These are phyloP conservation scores for Yponomeuta cagnagella DNA, from an alignment of 2,888 invertebrate genomes.

Conservation along the genomic window DNA sequence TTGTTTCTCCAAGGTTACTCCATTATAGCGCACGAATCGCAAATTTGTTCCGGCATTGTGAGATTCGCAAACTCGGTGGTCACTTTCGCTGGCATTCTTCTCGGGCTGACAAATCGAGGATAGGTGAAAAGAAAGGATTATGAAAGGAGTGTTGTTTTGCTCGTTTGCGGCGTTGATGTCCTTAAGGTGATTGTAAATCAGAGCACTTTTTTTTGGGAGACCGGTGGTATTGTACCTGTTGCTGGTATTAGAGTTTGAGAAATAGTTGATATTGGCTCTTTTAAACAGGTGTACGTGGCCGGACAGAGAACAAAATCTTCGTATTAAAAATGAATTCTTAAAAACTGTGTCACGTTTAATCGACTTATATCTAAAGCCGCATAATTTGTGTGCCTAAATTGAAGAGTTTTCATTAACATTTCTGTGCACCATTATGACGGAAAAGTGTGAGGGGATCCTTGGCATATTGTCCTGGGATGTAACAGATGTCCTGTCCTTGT, in stretches of 20 bases:
- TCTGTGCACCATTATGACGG: background rate
- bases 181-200: slow-evolving; percentile 60
- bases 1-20: slow-evolving; percentile 23
- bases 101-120: slow-evolving; percentile 35
- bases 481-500: slow-evolving; percentile 16
- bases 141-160: slow-evolving; percentile 41
- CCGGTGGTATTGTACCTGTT: slow-evolving; percentile 47
- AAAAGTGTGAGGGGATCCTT: slow-evolving; percentile 14
- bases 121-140: slow-evolving; percentile 20
- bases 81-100: slow-evolving; percentile 62
- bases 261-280: too few relatives aligned
- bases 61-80: slow-evolving; percentile 27
- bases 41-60: slow-evolving; percentile 18
- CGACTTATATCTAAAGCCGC: too few relatives aligned
- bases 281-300: background rate
- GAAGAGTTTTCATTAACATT: too few relatives aligned
- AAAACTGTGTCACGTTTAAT: too few relatives aligned
- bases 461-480: slow-evolving; percentile 16
- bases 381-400: too few relatives aligned
- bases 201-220: slow-evolving; percentile 50
- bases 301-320: too few relatives aligned
- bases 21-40: slow-evolving; percentile 26
- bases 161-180: slow-evolving; percentile 43
- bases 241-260: slow-evolving; percentile 33
- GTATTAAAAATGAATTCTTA: too few relatives aligned